Evolutionary conservation across 1,140 invertebrate species (phyloP), one percentile per base, ranked within the genome.

Genomic region (Argopecten irradians): DNA sequence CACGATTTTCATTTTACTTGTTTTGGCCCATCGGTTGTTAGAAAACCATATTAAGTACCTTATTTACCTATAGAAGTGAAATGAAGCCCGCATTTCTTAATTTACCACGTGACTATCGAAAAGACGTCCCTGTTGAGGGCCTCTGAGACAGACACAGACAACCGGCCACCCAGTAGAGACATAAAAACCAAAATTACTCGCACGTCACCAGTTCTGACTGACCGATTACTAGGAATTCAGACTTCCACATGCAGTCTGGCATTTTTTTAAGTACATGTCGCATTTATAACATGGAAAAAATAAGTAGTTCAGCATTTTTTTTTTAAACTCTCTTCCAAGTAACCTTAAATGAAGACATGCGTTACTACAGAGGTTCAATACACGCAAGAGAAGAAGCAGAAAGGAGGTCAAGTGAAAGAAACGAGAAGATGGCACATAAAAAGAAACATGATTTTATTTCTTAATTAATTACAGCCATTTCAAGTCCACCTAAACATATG

Each of bases 231-330:
- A 5, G 55, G 55, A 71, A 71, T 71, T 71, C 55, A 71, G 55
- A 71, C 55, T 28, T 28, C 0, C 55, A 71, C 55, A 71, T 71
- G 55, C 28, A 71, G 55, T 71, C 55, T 71, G n/a, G 55, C 5
- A n/a, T 8, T n/a, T 28, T 71, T 71, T 71, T 71, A 71, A 3
- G n/a, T 71, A 71, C 22, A n/a, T 22, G 55, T 71, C 55, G n/a
- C 55, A 71, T 28, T 71, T 28, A 28, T 28, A 71, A 71, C 55
- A 0, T 16, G 43, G 9, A 28, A 71, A 71, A 71, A 71, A 71
- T 71, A 71, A 16, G 16, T 71, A 71, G 55, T 71, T 71, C 55
- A 71, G 55, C 55, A 71, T 71, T 71, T 71, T 55, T 46, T 46
- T 71, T 8, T 71, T 71, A 5, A n/a, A 28, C 28, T n/a, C 28